phyloP scores from a whole-genome alignment of 2,797 vertebrate species.

The Tragelaphus eurycerus region DNA sequence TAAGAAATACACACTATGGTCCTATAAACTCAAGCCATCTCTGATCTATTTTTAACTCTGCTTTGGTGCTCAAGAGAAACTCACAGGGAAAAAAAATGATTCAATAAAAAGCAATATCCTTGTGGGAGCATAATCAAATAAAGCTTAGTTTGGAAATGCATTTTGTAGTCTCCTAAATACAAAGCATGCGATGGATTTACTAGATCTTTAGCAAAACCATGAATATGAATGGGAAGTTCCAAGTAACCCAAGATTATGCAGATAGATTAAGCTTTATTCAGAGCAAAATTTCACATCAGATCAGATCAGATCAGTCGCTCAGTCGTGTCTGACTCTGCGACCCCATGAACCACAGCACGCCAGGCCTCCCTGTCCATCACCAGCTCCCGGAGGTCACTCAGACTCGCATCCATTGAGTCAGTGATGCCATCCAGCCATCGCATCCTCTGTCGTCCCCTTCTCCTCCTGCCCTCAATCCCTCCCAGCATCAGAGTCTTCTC shows the following conservation, averaged over 20 bases:
- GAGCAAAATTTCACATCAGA: slow-evolving; percentile 44
- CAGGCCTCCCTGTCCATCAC: too few species aligned
- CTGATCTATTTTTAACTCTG: slow-evolving; percentile 67
- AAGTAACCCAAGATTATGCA: slow-evolving; percentile 52
- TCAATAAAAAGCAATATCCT: slow-evolving; percentile 65
- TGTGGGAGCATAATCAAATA: slow-evolving; percentile 51
- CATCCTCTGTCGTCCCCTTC: too few species aligned
- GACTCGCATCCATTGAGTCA: too few species aligned
- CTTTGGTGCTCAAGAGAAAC: slow-evolving; percentile 38
- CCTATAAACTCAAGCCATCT: slow-evolving; percentile 32
- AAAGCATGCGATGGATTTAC: neutral
- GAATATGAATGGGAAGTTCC: slow-evolving; percentile 45
- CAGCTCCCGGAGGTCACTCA: too few species aligned
- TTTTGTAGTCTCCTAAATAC: slow-evolving; percentile 28
- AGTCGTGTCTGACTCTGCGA: too few species aligned
- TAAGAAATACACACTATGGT: slow-evolving; percentile 19
- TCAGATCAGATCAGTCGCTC: too few species aligned
- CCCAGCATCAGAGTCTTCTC: too few species aligned
- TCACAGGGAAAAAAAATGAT: slow-evolving; percentile 50
- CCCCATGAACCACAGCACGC: too few species aligned
- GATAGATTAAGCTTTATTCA: slow-evolving; percentile 20
- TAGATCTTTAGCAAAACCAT: slow-evolving; percentile 36
- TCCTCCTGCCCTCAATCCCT: too few species aligned
- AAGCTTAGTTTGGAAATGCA: slow-evolving; percentile 42
- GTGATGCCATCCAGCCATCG: too few species aligned